These are phyloP conservation scores for Theristicus caerulescens DNA, from an alignment of 2,113 vertebrate species.

Conservation along the genomic window DNA sequence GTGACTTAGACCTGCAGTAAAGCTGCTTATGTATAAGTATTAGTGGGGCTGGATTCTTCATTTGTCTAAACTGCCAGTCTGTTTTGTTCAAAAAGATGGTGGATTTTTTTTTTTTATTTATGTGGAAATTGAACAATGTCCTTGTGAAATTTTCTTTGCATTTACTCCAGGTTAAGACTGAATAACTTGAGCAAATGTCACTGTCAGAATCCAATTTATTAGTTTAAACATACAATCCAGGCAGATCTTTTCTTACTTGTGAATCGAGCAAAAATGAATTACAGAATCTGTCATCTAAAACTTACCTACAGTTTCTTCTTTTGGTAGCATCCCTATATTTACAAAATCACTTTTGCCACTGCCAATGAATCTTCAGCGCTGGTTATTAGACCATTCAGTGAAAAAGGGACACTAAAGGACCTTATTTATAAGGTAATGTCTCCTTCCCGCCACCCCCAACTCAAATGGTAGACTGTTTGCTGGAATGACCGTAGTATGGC, in stretches of 20 bases:
- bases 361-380: constrained; percentile 91
- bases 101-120: not conserved
- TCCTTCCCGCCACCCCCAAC: not conserved
- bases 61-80: not conserved
- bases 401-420: constrained; percentile 93
- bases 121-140: not conserved
- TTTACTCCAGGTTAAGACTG: not conserved
- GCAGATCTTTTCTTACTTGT: not conserved
- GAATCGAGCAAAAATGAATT: not conserved
- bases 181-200: not conserved
- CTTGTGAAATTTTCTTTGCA: not conserved
- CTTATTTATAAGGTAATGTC: constrained; percentile 92
- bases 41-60: not conserved
- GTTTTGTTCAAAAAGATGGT: not conserved
- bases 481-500: not conserved
- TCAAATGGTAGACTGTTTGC: not conserved
- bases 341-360: constrained; percentile 87
- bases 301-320: constrained; percentile 55
- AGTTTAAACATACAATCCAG: not conserved
- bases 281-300: not conserved
- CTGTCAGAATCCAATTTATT: not conserved
- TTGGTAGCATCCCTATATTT: constrained; percentile 88
- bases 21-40: not conserved
- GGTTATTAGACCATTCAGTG: constrained; percentile 89
- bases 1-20: not conserved